Conservation (phyloP, 2,888 invertebrate species). For the Stenoptilia bipunctidactyla region DNA sequence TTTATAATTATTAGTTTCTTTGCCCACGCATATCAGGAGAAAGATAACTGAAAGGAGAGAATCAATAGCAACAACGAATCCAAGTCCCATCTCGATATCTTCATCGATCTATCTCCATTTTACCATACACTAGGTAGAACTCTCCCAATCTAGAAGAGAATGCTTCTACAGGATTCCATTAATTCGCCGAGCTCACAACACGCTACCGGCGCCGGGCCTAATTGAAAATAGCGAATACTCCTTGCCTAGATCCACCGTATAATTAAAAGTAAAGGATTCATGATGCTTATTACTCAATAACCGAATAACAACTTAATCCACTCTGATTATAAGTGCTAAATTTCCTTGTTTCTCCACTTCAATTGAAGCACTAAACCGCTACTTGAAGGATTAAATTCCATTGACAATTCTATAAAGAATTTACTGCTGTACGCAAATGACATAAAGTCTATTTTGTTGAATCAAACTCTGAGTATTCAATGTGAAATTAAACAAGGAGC, state of each 20-base stretch:
- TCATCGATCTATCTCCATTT: too few species aligned
- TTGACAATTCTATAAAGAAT: constrained; percentile 27
- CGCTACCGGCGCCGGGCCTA: constrained; percentile 54
- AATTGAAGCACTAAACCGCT: constrained; percentile 42
- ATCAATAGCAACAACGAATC: too few species aligned
- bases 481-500: constrained; percentile 64
- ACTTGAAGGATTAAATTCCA: constrained; percentile 48
- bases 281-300: constrained; percentile 34
- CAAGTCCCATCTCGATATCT: too few species aligned
- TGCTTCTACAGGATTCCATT: constrained; percentile 39
- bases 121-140: too few species aligned
- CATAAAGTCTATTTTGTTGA: constrained; percentile 45
- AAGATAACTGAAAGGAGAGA: too few species aligned
- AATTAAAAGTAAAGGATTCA: constrained; percentile 64
- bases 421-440: constrained; percentile 40
- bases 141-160: constrained; percentile 25
- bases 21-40: too few species aligned
- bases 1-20: too few species aligned
- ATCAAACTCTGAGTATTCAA: constrained; percentile 40
- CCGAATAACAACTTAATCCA: constrained; percentile 43
- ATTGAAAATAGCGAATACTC: constrained; percentile 57
- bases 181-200: constrained; percentile 56
- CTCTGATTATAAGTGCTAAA: constrained; percentile 33
- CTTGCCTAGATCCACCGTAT: constrained; percentile 51
- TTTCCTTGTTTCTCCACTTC: constrained; percentile 33